phyloP scores from a whole-genome alignment of 2,888 invertebrate species.

The Tipula lateralis region DNA sequence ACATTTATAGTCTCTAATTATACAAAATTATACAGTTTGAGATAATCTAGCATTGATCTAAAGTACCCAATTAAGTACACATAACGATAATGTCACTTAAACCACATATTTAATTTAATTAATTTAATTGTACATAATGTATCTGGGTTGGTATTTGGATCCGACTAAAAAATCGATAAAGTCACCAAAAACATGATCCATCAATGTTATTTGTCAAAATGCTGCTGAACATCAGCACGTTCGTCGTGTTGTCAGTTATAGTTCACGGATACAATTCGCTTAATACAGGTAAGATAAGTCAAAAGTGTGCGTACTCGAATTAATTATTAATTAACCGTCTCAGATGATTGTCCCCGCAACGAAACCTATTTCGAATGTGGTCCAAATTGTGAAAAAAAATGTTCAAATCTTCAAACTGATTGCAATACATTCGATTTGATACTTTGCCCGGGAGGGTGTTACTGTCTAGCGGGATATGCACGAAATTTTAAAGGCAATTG shows the following conservation, averaged over 20 bases:
- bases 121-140: no score
- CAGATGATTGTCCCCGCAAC: not conserved
- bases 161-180: no score
- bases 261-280: not conserved
- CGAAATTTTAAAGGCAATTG: slow-evolving; percentile 39
- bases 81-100: no score
- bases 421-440: not conserved
- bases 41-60: no score
- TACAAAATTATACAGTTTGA: no score
- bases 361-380: slow-evolving; percentile 19
- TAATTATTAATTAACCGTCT: not conserved
- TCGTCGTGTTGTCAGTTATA: not conserved
- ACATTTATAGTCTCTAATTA: no score
- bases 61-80: no score
- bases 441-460: slow-evolving; percentile 44
- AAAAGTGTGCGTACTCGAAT: not conserved
- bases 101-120: no score
- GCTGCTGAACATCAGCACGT: no score
- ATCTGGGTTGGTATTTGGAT: no score
- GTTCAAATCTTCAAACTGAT: not conserved
- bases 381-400: slow-evolving; percentile 13
- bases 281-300: not conserved
- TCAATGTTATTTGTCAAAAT: no score
- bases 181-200: no score
- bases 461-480: slow-evolving; percentile 43